Evolutionary conservation across 2,797 vertebrate genomes (phyloP).

Genomic region (Margarornis squamiger): DNA sequence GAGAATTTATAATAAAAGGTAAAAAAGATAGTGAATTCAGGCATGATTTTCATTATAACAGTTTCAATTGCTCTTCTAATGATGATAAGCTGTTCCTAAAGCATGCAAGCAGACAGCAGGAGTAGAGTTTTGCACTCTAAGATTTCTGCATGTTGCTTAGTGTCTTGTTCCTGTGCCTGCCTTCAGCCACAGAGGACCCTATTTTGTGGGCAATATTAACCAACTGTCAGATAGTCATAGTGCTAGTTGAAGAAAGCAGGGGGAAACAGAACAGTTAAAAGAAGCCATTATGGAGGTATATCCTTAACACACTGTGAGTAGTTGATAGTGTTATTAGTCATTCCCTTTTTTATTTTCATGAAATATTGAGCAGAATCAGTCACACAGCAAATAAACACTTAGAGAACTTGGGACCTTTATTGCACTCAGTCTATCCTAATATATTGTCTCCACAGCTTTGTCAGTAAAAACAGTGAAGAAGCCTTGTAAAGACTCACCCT

Average conservation of each 20-base stretch:
- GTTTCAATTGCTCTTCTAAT: not conserved
- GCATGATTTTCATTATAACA: not conserved
- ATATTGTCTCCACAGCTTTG: not conserved
- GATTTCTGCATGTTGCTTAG: not conserved
- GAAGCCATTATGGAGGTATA: not conserved
- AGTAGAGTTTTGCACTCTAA: not conserved
- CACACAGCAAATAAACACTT: not conserved
- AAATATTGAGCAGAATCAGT: slow-evolving; percentile 6
- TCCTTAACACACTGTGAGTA: not conserved
- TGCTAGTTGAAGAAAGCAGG: not conserved
- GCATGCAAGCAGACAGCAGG: not conserved
- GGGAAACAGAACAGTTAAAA: not conserved
- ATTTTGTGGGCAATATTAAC: not conserved
- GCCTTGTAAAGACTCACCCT: not conserved
- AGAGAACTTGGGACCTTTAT: not conserved
- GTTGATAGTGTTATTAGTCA: not conserved
- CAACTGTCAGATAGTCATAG: not conserved
- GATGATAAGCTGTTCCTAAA: not conserved
- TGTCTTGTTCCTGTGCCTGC: not conserved
- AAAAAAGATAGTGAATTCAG: not conserved
- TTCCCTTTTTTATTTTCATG: slow-evolving; percentile 25
- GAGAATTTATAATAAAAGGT: not conserved
- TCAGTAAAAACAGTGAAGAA: not conserved
- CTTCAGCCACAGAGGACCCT: not conserved
- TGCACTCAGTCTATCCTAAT: not conserved